phyloP scores from a whole-genome alignment of 2,113 vertebrate genomes.

The Pteronura brasiliensis region DNA sequence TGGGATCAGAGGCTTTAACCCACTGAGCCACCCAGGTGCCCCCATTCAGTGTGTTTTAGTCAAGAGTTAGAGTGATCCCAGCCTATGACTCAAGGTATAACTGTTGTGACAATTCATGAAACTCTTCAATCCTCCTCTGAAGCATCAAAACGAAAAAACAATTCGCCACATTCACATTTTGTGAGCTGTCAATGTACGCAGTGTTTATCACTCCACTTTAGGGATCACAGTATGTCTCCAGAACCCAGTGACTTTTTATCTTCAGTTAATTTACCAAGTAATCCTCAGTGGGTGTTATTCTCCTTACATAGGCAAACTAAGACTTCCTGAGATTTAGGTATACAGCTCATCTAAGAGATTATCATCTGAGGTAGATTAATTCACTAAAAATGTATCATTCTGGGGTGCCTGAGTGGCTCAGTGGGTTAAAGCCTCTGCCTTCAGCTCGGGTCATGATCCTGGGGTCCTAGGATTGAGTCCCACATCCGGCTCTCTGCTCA shows the following conservation, averaged over 20 bases:
- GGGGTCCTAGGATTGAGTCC: too few species aligned
- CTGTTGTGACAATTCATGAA: background rate
- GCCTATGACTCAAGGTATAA: background rate
- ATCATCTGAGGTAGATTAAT: background rate
- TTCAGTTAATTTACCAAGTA: constrained; percentile 72
- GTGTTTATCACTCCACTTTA: constrained; percentile 48
- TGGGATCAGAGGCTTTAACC: too few species aligned
- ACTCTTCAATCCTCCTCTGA: background rate
- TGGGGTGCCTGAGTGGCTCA: too few species aligned
- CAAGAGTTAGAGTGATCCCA: background rate
- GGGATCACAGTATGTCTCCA: constrained; percentile 49
- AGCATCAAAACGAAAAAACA: background rate
- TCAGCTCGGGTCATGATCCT: too few species aligned
- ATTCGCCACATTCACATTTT: background rate
- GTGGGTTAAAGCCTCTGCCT: too few species aligned
- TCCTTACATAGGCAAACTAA: constrained; percentile 51
- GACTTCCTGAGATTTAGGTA: constrained; percentile 18
- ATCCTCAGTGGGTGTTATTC: constrained; percentile 8
- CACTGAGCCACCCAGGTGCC: too few species aligned
- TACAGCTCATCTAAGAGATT: constrained; percentile 28
- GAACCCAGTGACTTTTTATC: constrained; percentile 54
- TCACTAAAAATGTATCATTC: background rate
- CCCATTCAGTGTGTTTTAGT: background rate
- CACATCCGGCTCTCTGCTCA: too few species aligned
- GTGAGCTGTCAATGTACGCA: constrained; percentile 24